Base-by-base conservation (phyloP, 2,888 invertebrate species). In the Buathra laborator region DNA sequence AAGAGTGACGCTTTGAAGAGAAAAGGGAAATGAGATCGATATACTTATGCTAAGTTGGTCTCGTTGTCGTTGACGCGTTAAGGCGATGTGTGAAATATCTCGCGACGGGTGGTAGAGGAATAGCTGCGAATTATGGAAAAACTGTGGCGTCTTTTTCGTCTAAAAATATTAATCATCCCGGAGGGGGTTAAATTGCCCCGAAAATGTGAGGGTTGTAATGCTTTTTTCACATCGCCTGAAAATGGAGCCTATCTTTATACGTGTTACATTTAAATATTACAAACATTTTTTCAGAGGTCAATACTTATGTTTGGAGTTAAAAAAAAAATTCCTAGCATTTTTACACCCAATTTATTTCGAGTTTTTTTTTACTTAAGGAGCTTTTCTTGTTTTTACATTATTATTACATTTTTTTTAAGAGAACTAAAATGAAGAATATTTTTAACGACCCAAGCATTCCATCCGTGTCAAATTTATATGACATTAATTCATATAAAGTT, bases 1-100 rank as follows among this genome's bases (percentile, higher is more conserved):
- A 29, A 44, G 37, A 32, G 24, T 29, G 56, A 56, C 10, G 56
- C 24, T 24, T 37, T 19, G 12, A 71, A 19, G 62, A 19, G 24
- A 32, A 79, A 79, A 79, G 70, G n/a, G 32, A 7, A 62, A 70
- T 19, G 19, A 19, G 56, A 59, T 59, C 59, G 59, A 59, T 59
- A 59, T 59, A 29, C 24, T 29, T 29, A 14, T 6, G 59, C 59
- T 24, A 32, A 59, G 59, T 5, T 29, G 59, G n/a, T 7, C 2
- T 14, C 29, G 59, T 37, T 37, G 5, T 9, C 37, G 37, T 0
- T 37, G 37, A 37, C 24, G 24, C 12, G 29, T 59, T 12, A 24
- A 56, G 56, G 56, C 19, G 56, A 56, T 56, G 24, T 24, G 3
- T 24, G 19, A 19, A 56, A 24, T 7, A 37, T 9, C 37, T 37